phyloP scores from a whole-genome alignment of 2,113 vertebrate genomes.

The Crotalus horridus region DNA sequence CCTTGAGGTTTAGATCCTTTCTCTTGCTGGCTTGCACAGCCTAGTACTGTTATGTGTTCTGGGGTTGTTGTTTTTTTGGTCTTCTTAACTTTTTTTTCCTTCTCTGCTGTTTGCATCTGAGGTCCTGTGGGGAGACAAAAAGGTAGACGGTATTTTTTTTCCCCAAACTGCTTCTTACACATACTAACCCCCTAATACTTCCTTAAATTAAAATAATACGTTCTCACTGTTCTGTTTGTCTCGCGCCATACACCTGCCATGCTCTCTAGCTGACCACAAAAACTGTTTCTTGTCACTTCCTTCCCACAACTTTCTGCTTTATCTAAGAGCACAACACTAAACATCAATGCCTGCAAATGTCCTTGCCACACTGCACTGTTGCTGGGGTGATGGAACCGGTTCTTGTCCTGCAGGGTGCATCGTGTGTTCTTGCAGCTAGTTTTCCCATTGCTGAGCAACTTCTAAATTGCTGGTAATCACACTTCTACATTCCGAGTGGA shows the following conservation, averaged over 20 bases:
- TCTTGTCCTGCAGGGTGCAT: constrained; percentile 1
- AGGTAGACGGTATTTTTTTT: constrained; percentile 56
- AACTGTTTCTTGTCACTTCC: constrained; percentile 40
- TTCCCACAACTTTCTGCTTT: constrained; percentile 3
- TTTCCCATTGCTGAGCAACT: constrained; percentile 6
- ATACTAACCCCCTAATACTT: constrained; percentile 57
- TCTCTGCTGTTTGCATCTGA: constrained; percentile 50
- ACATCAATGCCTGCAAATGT: constrained; percentile 27
- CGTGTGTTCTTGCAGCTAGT: not conserved
- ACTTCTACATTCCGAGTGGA: not conserved
- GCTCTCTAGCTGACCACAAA: constrained; percentile 13
- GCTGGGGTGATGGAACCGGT: constrained; percentile 1
- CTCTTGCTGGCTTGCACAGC: not conserved
- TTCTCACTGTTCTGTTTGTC: constrained; percentile 53
- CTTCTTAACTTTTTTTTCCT: constrained; percentile 38
- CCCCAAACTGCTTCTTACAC: constrained; percentile 39
- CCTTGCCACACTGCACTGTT: constrained; percentile 1
- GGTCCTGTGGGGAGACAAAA: constrained; percentile 57
- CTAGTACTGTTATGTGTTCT: not conserved
- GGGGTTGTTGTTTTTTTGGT: not conserved
- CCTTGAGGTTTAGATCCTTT: constrained; percentile 39
- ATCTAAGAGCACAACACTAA: not conserved
- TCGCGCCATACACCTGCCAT: constrained; percentile 25
- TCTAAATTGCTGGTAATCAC: not conserved
- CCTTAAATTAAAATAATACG: constrained; percentile 59